phyloP scores from a whole-genome alignment of 2,113 vertebrate genomes.

The Sander vitreus region DNA sequence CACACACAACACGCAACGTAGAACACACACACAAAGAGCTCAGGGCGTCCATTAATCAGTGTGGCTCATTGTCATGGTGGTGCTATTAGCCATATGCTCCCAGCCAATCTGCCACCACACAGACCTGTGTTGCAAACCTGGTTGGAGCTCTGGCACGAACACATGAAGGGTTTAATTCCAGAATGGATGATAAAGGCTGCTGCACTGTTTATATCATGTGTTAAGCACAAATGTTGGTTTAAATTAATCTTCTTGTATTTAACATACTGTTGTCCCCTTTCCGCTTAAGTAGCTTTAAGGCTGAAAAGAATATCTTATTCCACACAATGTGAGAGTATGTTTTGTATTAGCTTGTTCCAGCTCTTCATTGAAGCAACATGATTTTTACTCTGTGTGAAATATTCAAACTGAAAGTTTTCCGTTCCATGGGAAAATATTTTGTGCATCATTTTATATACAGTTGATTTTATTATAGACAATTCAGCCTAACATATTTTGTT shows the following conservation, averaged over 20 bases:
- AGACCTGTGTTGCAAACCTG: constrained; percentile 41
- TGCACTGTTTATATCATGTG: neutral
- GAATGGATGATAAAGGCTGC: neutral
- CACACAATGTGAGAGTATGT: no score
- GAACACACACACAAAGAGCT: constrained; percentile 81
- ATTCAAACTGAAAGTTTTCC: neutral
- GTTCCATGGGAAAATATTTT: neutral
- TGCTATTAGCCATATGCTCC: constrained; percentile 99
- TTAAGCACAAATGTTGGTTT: neutral
- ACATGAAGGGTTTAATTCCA: constrained; percentile 23
- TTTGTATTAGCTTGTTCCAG: neutral
- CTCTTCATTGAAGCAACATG: neutral
- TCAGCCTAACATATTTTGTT: neutral
- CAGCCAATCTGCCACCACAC: constrained; percentile 91
- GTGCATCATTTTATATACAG: neutral
- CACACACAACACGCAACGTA: constrained; percentile 33
- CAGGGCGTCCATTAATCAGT: constrained; percentile 95
- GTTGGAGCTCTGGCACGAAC: constrained; percentile 27
- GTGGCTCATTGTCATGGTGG: constrained; percentile 94
- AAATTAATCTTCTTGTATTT: neutral
- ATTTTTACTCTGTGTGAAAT: neutral
- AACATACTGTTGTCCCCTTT: neutral
- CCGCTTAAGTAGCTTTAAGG: neutral
- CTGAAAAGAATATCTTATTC: neutral
- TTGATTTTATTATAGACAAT: neutral